phyloP scores from a whole-genome alignment of 2,113 vertebrate species.

The Antennarius striatus region DNA sequence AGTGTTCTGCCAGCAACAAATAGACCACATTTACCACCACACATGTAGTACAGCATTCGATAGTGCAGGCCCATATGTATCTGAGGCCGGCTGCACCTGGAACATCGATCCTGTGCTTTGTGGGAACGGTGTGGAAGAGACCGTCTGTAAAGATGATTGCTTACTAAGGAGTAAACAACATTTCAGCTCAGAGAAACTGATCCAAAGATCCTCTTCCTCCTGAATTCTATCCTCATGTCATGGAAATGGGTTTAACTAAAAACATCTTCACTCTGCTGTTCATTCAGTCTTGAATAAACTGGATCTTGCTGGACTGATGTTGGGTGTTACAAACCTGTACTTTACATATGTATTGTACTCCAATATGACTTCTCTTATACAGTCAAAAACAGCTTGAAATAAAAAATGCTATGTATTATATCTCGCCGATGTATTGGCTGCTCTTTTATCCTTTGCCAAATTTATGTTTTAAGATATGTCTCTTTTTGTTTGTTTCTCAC shows the following conservation, averaged over 20 bases:
- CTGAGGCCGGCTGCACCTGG: conserved; percentile 5
- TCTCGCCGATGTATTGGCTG: too few relatives aligned
- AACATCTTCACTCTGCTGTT: conserved; percentile 43
- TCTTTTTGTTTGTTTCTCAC: too few relatives aligned
- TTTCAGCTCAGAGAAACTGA: conserved; percentile 31
- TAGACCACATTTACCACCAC: conserved; percentile 29
- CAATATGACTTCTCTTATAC: too few relatives aligned
- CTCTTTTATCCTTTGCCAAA: too few relatives aligned
- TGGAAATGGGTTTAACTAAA: too few relatives aligned
- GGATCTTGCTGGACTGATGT: too few relatives aligned
- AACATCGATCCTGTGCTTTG: conserved; percentile 47
- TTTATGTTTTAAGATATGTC: too few relatives aligned
- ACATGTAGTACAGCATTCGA: conserved; percentile 29
- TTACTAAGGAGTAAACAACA: conserved; percentile 57
- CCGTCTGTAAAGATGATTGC: conserved; percentile 53
- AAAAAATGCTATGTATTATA: too few relatives aligned
- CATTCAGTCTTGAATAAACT: conserved; percentile 24
- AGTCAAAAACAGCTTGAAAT: too few relatives aligned
- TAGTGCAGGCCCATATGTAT: conserved; percentile 7
- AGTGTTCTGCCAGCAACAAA: conserved; percentile 37
- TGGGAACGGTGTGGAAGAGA: conserved; percentile 25
- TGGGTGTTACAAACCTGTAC: too few relatives aligned
- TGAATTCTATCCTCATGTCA: conserved; percentile 34
- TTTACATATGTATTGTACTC: too few relatives aligned
- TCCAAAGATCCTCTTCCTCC: conserved; percentile 8